These are phyloP conservation scores for Pithys albifrons DNA, from an alignment of 2,113 vertebrate genomes.

Conservation along the genomic window DNA sequence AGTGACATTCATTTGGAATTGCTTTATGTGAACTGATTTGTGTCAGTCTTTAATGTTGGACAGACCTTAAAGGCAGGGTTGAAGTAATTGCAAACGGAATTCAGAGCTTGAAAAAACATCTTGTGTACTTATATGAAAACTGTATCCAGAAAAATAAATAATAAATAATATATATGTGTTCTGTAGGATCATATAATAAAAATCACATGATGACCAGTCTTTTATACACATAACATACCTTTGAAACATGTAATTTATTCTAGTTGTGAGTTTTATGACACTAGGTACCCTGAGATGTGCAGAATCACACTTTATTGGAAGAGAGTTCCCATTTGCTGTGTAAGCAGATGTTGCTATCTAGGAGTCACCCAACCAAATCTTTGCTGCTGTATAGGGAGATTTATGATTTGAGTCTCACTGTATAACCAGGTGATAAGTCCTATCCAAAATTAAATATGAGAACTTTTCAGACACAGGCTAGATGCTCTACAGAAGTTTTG, in stretches of 20 bases:
- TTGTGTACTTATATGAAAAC: not conserved
- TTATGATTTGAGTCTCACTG: slow-evolving; percentile 8
- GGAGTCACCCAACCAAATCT: slow-evolving; percentile 6
- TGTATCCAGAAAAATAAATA: not conserved
- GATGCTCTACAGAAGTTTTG: not conserved
- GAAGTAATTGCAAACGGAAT: not conserved
- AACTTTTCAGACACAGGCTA: not conserved
- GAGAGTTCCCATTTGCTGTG: slow-evolving; percentile 2
- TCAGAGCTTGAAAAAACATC: not conserved
- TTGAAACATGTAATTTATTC: not conserved
- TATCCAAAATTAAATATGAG: slow-evolving; percentile 11
- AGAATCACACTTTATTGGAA: not conserved
- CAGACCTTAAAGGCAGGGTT: not conserved
- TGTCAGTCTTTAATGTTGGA: not conserved
- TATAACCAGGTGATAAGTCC: slow-evolving; percentile 24
- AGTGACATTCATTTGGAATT: not conserved
- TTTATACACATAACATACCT: not conserved
- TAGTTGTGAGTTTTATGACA: not conserved
- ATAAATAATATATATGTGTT: not conserved
- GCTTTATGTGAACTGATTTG: not conserved
- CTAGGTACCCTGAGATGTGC: not conserved
- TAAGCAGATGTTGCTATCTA: slow-evolving; percentile 39
- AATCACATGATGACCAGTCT: not conserved
- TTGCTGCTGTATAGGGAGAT: slow-evolving; percentile 41
- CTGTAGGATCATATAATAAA: not conserved